A percentile compares a stretch with the other conserved stretches of the same genome.
These are phyloP conservation scores for Blomia tropicalis DNA, from an alignment of 2,888 invertebrate species.

Conservation along the genomic window DNA sequence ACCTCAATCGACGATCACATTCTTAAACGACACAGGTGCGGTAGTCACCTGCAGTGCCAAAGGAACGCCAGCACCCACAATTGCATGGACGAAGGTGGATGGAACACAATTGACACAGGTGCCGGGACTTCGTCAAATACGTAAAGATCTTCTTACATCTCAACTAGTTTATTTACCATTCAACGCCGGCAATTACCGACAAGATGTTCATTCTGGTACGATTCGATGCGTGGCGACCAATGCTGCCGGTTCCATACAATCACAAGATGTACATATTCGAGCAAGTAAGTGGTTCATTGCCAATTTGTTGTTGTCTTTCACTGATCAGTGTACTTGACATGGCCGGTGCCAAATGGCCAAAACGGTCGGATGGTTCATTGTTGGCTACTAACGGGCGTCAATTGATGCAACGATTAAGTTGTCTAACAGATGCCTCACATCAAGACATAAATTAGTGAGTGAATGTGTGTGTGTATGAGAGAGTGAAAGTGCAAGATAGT, in stretches of 20 bases:
- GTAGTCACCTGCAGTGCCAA: slow-evolving; percentile 22
- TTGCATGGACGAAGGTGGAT: slow-evolving; percentile 27
- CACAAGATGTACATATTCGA: slow-evolving; percentile 27
- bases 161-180: slow-evolving; percentile 28
- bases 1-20: slow-evolving; percentile 3
- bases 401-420: no score
- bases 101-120: slow-evolving; percentile 26
- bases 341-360: no score
- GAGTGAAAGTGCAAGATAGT: no score
- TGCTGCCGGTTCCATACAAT: slow-evolving; percentile 26
- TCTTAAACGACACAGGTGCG: slow-evolving; percentile 19
- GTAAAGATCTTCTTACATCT: slow-evolving; percentile 26
- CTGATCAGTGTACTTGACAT: no score
- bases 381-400: no score
- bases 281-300: slow-evolving; percentile 26
- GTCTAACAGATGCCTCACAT: no score
- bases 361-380: no score
- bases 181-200: slow-evolving; percentile 26
- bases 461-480: no score
- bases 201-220: slow-evolving; percentile 28
- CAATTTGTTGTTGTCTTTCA: no score
- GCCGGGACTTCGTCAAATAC: slow-evolving; percentile 27
- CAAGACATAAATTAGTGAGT: no score
- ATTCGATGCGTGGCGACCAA: slow-evolving; percentile 28
- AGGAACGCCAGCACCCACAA: slow-evolving; percentile 27